Percentiles rank a stretch among this genome's conserved stretches.
These are phyloP conservation scores for Fragum sueziense DNA, from an alignment of 2,888 invertebrate species.

Conservation along the genomic window DNA sequence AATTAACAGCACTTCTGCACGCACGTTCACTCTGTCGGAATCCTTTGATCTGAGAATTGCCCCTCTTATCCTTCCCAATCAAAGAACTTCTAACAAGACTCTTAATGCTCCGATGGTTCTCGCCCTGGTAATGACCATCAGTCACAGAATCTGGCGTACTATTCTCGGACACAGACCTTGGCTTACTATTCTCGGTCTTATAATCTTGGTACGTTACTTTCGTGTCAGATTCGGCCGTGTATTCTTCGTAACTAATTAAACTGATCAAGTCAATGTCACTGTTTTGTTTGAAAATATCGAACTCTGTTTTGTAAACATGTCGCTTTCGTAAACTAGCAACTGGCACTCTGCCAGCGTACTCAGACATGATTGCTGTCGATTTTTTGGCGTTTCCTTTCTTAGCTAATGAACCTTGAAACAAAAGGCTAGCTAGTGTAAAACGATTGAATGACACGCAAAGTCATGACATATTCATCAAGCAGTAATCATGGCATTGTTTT, in stretches of 20 bases:
- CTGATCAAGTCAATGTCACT: conserved; percentile 54
- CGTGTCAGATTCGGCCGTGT: background rate
- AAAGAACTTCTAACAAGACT: conserved; percentile 1
- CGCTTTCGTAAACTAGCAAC: conserved; percentile 49
- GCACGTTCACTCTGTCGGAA: background rate
- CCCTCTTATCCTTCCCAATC: conserved; percentile 1
- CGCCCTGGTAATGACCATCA: background rate
- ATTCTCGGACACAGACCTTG: background rate
- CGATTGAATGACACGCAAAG: background rate
- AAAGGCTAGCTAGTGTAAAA: background rate
- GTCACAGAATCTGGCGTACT: background rate
- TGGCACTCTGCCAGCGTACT: conserved; percentile 31
- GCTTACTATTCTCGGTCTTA: background rate
- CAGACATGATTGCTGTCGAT: conserved; percentile 37
- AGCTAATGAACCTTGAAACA: conserved; percentile 3
- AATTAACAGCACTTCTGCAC: conserved; percentile 27
- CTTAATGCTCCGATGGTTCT: background rate
- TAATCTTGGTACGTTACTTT: background rate
- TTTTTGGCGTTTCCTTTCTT: background rate
- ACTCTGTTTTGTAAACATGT: conserved; percentile 58
- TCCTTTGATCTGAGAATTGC: conserved; percentile 1
- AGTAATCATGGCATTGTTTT: too few relatives aligned
- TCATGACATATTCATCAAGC: too few relatives aligned
- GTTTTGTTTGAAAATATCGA: conserved; percentile 57
- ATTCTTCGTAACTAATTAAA: conserved; percentile 47